Evolutionary conservation across 2,113 vertebrate genomes (phyloP), one percentile per base, ranked within the genome.

Genomic region (Athene noctua): DNA sequence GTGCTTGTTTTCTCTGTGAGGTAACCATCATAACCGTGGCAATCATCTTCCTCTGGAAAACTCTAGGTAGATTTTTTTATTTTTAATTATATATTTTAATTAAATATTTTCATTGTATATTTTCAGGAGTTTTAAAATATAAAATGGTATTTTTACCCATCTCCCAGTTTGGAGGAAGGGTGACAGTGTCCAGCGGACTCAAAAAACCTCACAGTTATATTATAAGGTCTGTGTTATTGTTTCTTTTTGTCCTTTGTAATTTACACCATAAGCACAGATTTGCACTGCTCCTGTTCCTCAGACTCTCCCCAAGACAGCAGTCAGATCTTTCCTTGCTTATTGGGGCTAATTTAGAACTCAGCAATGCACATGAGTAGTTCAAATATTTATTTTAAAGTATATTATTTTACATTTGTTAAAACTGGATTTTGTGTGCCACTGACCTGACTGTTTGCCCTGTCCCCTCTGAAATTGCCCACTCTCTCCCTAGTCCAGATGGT

Each of bases 291-390:
- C 21, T 0, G 0, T 65, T 46, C 75, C 40, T 82, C 51, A 40
- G 23, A 16, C 17, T 67, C 5, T 40, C 15, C 42, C 44, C 49
- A 81, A 42, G 80, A 29, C 20, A 29, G 47, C 21, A 36, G 54
- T 77, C 16, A 75, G 52, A 62, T 52, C 25, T 72, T 81, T 67
- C 12, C 40, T 88, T 62, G 27, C 23, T 72, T 75, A 38, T 29
- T 4, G 11, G 42, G 11, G 27, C 21, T 54, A n/a, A 81, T 77
- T 46, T 63, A 63, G 25, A 85, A 92, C 21, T 8, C 49, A 55
- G 49, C 27, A 85, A 58, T 0, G 1, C 38, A 58, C n/a, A 21
- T 0, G 1, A 38, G 30, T 21, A 63, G 42, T 75, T 88, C 10
- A 63, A 40, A 36, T 17, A 36, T 22, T 81, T 81, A 11, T 83